phyloP scores from a whole-genome alignment of 2,113 vertebrate genomes.

The Platichthys stellatus region DNA sequence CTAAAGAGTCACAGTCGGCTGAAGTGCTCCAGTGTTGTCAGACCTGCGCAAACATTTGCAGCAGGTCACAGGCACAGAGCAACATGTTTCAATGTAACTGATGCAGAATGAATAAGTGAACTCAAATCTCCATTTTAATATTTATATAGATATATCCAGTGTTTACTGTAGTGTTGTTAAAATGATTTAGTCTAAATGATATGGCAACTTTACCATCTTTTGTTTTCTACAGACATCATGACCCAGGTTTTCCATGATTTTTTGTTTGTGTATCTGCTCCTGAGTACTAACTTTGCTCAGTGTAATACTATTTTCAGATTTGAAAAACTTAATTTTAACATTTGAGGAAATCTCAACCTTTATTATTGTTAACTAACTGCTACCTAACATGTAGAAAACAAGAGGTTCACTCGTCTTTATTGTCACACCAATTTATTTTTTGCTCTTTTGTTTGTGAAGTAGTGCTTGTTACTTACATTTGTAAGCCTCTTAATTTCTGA shows the following conservation, averaged over 20 bases:
- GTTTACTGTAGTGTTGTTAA: not conserved
- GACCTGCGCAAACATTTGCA: not conserved
- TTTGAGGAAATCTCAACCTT: not conserved
- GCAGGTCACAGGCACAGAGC: not conserved
- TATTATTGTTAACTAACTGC: not conserved
- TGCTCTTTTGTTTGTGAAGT: not conserved
- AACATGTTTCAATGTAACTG: not conserved
- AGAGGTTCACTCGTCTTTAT: not conserved
- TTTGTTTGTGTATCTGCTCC: not conserved
- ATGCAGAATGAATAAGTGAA: too few relatives aligned
- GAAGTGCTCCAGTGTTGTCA: not conserved
- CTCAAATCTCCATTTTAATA: too few relatives aligned
- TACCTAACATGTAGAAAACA: not conserved
- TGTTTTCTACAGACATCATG: not conserved
- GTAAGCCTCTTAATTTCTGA: not conserved
- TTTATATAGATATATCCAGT: too few relatives aligned
- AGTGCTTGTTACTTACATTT: not conserved
- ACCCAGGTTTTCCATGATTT: not conserved
- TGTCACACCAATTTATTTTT: not conserved
- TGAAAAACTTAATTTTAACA: not conserved
- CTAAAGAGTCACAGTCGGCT: slow-evolving; percentile 17
- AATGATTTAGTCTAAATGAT: not conserved
- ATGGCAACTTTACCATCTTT: not conserved
- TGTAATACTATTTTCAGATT: too few relatives aligned
- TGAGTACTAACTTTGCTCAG: not conserved